A percentile compares a stretch with the other conserved stretches of the same genome.
Evolutionary conservation across 1,140 invertebrate species (phyloP).

Genomic region (Musca domestica): DNA sequence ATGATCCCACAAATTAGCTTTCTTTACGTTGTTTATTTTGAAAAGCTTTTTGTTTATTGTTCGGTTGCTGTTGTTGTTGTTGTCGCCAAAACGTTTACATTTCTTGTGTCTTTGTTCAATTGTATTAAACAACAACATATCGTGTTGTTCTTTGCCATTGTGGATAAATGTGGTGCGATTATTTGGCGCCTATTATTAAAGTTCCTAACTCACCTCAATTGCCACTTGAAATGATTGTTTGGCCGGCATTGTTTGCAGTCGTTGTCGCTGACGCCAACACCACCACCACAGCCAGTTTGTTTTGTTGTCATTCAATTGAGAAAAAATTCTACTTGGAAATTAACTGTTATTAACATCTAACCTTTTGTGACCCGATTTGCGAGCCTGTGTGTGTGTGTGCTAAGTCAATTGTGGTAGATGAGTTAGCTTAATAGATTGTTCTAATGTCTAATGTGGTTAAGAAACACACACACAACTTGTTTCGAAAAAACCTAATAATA

Average conservation of each 20-base stretch:
- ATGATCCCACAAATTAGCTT: too few species aligned
- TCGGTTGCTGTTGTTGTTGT: background rate
- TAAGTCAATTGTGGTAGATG: background rate
- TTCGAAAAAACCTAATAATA: too few species aligned
- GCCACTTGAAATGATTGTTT: background rate
- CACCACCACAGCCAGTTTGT: background rate
- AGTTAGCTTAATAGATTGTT: background rate
- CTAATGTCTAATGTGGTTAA: too few species aligned
- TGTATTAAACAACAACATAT: background rate
- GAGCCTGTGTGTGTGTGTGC: too few species aligned
- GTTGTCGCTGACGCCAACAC: too few species aligned
- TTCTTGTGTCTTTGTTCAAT: background rate
- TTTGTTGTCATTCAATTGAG: conserved; percentile 4
- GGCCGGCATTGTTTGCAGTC: background rate
- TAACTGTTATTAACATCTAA: conserved; percentile 12
- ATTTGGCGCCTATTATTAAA: conserved; percentile 15
- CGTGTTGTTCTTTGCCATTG: background rate
- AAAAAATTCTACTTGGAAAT: background rate
- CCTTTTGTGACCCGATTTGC: conserved; percentile 10
- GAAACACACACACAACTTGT: too few species aligned
- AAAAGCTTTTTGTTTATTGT: background rate
- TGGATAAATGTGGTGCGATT: background rate
- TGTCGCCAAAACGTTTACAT: background rate
- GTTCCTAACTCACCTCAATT: background rate
- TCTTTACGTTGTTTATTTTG: too few species aligned